A percentile compares a stretch with the other conserved stretches of the same genome.
These are phyloP conservation scores for Punctoribates punctum DNA, from an alignment of 2,888 invertebrate species.

Conservation along the genomic window DNA sequence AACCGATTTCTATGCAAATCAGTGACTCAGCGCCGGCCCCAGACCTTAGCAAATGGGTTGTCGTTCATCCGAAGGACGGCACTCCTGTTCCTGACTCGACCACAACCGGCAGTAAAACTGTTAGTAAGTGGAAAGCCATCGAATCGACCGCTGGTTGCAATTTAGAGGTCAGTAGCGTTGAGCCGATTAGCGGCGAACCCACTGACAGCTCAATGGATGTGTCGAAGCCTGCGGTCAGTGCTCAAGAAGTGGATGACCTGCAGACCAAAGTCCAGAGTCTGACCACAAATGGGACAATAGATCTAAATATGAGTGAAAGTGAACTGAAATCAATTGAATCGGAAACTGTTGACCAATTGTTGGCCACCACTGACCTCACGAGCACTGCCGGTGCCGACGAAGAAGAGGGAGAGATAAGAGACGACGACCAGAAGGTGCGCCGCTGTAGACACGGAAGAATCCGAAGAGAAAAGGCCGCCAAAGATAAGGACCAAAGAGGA, in stretches of 20 bases:
- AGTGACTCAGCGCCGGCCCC: neutral
- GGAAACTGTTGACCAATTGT: neutral
- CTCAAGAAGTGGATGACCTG: too few relatives aligned
- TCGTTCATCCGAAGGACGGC: neutral
- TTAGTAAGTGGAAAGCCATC: slow-evolving; percentile 5
- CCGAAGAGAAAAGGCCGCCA: neutral
- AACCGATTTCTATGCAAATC: neutral
- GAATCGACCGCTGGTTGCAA: neutral
- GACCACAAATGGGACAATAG: too few relatives aligned
- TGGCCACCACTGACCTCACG: neutral
- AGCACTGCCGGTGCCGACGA: neutral
- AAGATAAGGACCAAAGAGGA: neutral
- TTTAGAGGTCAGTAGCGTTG: neutral
- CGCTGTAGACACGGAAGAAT: slow-evolving; percentile 37
- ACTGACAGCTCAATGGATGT: neutral
- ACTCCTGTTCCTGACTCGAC: neutral
- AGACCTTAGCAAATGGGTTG: neutral
- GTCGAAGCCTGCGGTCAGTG: too few relatives aligned
- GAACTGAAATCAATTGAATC: neutral
- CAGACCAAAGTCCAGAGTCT: too few relatives aligned
- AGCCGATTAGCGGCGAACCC: neutral
- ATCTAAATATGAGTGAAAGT: neutral
- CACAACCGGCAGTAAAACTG: neutral
- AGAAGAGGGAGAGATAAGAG: slow-evolving; percentile 59
- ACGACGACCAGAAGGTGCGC: slow-evolving; percentile 51